phyloP scores from a whole-genome alignment of 2,797 vertebrate species.

The Amblyopsis hoosieri region DNA sequence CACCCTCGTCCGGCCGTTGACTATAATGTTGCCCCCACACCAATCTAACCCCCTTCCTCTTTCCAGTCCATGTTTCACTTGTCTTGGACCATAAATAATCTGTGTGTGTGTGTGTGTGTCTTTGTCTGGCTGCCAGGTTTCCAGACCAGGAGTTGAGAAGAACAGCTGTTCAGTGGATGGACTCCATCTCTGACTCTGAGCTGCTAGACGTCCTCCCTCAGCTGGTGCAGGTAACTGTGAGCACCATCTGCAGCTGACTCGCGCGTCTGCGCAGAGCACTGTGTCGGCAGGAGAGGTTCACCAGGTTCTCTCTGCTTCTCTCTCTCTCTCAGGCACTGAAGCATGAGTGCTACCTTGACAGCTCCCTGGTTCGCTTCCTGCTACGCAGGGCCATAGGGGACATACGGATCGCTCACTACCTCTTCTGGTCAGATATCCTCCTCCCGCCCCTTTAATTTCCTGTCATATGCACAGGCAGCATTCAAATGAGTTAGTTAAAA shows the following conservation, averaged over 20 bases:
- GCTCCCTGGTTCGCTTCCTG: constrained; percentile 92
- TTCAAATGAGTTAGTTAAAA: no score
- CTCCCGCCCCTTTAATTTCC: no score
- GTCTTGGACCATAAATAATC: not conserved
- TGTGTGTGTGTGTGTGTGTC: constrained; percentile 13
- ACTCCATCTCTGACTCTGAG: constrained; percentile 90
- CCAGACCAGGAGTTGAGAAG: constrained; percentile 93
- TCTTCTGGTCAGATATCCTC: constrained; percentile 86
- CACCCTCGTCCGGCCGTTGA: no score
- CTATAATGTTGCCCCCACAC: no score
- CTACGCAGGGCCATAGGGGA: constrained; percentile 90
- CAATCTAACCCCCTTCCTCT: not conserved
- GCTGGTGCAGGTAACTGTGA: constrained; percentile 87
- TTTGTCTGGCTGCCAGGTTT: constrained; percentile 76
- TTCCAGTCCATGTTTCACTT: not conserved
- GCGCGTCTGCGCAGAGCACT: no score
- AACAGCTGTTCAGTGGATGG: constrained; percentile 94
- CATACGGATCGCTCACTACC: constrained; percentile 90
- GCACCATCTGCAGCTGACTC: not conserved
- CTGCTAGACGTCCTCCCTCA: constrained; percentile 96
- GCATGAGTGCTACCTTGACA: constrained; percentile 97
- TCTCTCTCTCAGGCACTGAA: constrained; percentile 86
- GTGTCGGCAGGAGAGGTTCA: no score
- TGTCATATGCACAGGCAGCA: not conserved
- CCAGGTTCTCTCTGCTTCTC: not conserved